Conservation (phyloP, 2,888 invertebrate genomes). For the Leptinotarsa tumamoca region DNA sequence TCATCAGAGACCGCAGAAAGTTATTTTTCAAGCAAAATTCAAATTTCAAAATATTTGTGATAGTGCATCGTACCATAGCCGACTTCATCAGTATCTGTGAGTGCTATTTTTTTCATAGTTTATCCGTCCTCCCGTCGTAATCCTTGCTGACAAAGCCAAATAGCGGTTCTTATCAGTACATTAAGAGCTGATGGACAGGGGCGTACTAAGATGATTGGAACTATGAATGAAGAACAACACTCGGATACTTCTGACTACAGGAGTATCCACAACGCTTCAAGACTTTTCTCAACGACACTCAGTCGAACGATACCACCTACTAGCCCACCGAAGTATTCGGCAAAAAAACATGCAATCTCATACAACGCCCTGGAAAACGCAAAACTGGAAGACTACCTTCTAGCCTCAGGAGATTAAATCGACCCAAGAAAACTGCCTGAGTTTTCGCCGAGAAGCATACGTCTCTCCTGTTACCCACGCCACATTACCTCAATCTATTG, state of each 20-base stretch:
- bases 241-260: neutral
- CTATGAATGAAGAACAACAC: neutral
- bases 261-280: neutral
- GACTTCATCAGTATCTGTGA: neutral
- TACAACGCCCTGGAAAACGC: too few species aligned
- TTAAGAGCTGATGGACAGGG: neutral
- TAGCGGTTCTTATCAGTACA: neutral
- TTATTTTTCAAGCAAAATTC: neutral
- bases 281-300: neutral
- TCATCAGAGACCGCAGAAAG: neutral
- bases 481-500: neutral
- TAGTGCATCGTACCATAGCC: neutral
- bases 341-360: too few species aligned
- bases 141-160: neutral
- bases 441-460: neutral
- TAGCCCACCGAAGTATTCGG: neutral
- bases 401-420: neutral
- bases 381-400: too few species aligned
- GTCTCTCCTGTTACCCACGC: neutral
- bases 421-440: neutral
- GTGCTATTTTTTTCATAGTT: neutral
- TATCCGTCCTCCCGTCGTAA: neutral
- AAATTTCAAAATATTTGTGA: neutral
- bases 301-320: neutral
- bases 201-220: neutral